These are phyloP conservation scores for Pangasianodon gigas DNA, from an alignment of 2,113 vertebrate species.

Conservation along the genomic window DNA sequence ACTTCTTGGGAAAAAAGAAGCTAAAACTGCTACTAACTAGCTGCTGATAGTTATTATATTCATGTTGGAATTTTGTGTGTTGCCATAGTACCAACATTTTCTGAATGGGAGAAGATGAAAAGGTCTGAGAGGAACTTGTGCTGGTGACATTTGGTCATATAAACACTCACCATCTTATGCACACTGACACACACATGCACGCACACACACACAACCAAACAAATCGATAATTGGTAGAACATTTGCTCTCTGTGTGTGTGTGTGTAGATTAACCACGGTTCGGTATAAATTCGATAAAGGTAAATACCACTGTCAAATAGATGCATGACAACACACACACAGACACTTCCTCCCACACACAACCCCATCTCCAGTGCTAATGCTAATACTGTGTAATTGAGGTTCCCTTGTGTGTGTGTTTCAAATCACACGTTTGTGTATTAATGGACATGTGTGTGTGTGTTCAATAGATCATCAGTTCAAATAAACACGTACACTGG, in stretches of 20 bases:
- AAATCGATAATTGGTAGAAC: too few species aligned
- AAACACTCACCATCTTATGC: neutral
- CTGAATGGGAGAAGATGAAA: neutral
- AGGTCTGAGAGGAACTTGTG: neutral
- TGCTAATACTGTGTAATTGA: neutral
- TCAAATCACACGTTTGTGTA: neutral
- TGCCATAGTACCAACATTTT: neutral
- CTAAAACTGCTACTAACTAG: neutral
- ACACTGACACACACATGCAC: neutral
- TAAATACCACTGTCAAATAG: conserved; percentile 5
- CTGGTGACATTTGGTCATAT: neutral
- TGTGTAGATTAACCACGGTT: neutral
- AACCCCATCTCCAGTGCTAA: neutral
- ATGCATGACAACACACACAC: neutral
- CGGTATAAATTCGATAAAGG: conserved; percentile 10
- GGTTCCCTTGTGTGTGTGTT: neutral
- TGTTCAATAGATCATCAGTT: neutral
- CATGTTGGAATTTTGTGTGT: neutral
- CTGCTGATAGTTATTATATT: neutral
- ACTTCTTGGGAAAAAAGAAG: neutral
- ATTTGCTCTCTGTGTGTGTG: conserved; percentile 14
- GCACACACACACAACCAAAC: neutral
- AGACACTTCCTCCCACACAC: neutral
- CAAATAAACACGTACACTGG: neutral
- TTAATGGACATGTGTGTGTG: neutral